Conservation (phyloP, 2,797 vertebrate species). For the Danio albolineatus region DNA sequence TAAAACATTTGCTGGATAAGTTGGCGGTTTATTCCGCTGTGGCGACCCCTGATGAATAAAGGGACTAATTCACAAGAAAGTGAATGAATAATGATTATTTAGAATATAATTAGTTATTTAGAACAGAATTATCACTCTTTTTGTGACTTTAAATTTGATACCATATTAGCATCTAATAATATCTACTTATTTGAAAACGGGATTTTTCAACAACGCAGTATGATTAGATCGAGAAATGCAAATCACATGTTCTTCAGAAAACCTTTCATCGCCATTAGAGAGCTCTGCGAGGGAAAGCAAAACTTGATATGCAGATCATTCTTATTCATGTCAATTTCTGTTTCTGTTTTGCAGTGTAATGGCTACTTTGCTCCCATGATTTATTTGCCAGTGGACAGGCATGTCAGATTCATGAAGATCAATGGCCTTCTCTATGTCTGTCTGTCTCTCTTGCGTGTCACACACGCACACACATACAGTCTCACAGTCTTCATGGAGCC, state of each 20-base stretch:
- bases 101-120: too few species aligned
- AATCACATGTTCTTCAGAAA: slow-evolving; percentile 22
- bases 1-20: too few species aligned
- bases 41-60: too few species aligned
- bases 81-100: too few species aligned
- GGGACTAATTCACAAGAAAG: too few species aligned
- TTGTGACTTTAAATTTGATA: too few species aligned
- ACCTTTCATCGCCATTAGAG: slow-evolving; percentile 18
- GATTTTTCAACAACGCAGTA: neutral
- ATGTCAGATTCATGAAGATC: slow-evolving; percentile 63
- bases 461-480: slow-evolving; percentile 51
- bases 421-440: slow-evolving; percentile 51
- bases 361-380: slow-evolving; percentile 51
- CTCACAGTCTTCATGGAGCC: slow-evolving; percentile 64
- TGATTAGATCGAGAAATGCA: slow-evolving; percentile 7
- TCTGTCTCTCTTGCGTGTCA: slow-evolving; percentile 50
- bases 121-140: neutral
- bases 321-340: slow-evolving; percentile 51
- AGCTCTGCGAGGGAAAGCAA: slow-evolving; percentile 2
- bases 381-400: slow-evolving; percentile 57
- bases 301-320: slow-evolving; percentile 49
- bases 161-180: too few species aligned
- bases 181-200: neutral
- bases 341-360: slow-evolving; percentile 55
- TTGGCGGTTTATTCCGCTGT: too few species aligned